These are phyloP conservation scores for Diachrysia chrysitis DNA, from an alignment of 2,888 invertebrate species.

Conservation along the genomic window DNA sequence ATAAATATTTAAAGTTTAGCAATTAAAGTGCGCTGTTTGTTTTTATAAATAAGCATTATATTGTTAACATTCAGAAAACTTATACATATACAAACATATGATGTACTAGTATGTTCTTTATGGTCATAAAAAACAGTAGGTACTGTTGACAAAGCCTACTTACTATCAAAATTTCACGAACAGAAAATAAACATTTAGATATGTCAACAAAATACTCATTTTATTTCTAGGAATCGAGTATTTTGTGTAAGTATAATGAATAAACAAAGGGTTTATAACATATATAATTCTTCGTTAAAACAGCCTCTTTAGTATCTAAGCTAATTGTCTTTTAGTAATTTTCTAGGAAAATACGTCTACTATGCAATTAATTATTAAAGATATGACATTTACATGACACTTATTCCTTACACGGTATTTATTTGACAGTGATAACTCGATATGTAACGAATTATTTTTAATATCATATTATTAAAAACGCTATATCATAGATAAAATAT, in stretches of 20 bases:
- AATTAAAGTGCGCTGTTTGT: not conserved
- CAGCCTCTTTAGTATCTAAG: not conserved
- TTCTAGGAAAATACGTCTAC: not conserved
- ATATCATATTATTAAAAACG: too few species aligned
- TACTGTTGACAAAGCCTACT: too few species aligned
- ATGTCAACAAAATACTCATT: conserved; percentile 29
- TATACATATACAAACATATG: too few species aligned
- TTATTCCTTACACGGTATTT: too few species aligned
- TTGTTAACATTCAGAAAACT: not conserved
- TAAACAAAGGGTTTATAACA: not conserved
- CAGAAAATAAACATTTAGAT: conserved; percentile 17
- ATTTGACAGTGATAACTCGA: too few species aligned
- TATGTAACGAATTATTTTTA: too few species aligned
- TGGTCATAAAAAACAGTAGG: not conserved
- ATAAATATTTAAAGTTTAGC: conserved; percentile 39
- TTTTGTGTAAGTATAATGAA: not conserved
- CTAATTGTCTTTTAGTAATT: not conserved
- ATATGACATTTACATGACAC: too few species aligned
- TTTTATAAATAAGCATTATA: not conserved
- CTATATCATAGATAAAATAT: too few species aligned
- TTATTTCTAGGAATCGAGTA: not conserved
- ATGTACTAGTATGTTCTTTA: too few species aligned
- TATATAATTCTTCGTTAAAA: not conserved
- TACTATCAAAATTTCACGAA: not conserved
- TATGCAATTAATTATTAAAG: not conserved